Base-by-base conservation (phyloP, 1,140 invertebrate genomes). In the Drosophila kurseongensis region DNA sequence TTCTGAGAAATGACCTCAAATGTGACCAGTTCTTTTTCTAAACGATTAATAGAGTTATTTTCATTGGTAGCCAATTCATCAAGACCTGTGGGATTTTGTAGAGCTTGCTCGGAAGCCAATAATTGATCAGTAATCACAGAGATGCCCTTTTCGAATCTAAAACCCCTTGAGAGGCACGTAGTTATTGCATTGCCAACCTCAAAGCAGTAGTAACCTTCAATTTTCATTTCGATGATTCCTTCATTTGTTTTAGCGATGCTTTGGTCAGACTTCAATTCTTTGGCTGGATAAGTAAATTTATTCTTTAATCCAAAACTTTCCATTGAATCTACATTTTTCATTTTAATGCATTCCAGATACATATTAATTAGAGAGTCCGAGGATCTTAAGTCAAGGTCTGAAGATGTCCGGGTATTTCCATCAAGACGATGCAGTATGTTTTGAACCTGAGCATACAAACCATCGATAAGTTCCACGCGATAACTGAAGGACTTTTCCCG, bases 401-500 rank as follows among this genome's bases (percentile, higher is more conserved):
- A 1, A 38, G 2, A 6, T 13, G 35, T 2, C 4, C 1, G 4
- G 7, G 10, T 23, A 13, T 14, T 32, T 35, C 47, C 9, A 10
- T 41, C 13, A 4, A 57, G 12, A 5, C 13, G 35, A 0, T 5
- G 4, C 35, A 29, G 4, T 6, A 52, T 23, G 3, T 41, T 18
- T 29, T 50, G 8, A 12, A 42, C 38, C 18, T 74, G 52, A 5
- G 2, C 5, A n/a, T 35, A 13, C 12, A 83, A 40, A 0, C 41
- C 14, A 47, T 68, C 42, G 5, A 60, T 54, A 1, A 52, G 41
- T 13, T 54, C 6, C 8, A 66, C 12, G 0, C 44, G 63, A 44
- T 56, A 36, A 3, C 3, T 36, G 4, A 40, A 1, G 0, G 10
- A 36, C 13, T 45, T 47, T 0, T 38, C 45, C 0, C 10, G 1